Evolutionary conservation across 2,113 vertebrate genomes (phyloP).

Genomic region (Pithys albifrons): DNA sequence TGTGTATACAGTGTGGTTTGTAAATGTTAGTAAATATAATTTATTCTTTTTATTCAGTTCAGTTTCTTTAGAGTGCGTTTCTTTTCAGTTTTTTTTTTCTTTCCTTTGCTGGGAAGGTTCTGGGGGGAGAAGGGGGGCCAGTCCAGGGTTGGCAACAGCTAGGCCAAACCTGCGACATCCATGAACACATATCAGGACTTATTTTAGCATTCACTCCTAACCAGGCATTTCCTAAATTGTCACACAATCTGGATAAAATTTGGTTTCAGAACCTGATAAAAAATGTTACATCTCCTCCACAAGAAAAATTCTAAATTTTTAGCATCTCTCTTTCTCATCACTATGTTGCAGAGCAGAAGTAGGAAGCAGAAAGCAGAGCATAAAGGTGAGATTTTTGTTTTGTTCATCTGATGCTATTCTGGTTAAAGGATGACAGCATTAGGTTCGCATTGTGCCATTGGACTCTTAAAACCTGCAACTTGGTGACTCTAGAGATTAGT

Average conservation of each 20-base stretch:
- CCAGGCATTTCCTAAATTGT: not conserved
- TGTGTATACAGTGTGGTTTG: too few species aligned
- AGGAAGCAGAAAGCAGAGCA: not conserved
- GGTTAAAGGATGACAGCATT: not conserved
- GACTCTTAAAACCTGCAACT: not conserved
- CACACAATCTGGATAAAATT: not conserved
- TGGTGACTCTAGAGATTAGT: not conserved
- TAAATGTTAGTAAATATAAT: too few species aligned
- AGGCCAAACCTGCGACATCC: too few species aligned
- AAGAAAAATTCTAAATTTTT: not conserved
- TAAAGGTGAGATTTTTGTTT: not conserved
- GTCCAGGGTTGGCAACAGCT: too few species aligned
- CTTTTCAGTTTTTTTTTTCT: too few species aligned
- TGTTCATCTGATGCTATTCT: not conserved
- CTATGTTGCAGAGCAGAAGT: not conserved
- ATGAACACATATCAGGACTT: not conserved
- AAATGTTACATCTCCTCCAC: not conserved
- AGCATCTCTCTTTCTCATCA: not conserved
- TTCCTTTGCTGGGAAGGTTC: too few species aligned
- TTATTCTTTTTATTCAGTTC: too few species aligned
- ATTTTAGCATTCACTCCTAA: not conserved
- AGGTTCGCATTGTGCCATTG: not conserved
- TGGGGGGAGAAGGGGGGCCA: too few species aligned
- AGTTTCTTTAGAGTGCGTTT: too few species aligned
- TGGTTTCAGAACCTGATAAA: not conserved